These are phyloP conservation scores for Dynastes tityus DNA, from an alignment of 2,888 invertebrate genomes.

Conservation along the genomic window DNA sequence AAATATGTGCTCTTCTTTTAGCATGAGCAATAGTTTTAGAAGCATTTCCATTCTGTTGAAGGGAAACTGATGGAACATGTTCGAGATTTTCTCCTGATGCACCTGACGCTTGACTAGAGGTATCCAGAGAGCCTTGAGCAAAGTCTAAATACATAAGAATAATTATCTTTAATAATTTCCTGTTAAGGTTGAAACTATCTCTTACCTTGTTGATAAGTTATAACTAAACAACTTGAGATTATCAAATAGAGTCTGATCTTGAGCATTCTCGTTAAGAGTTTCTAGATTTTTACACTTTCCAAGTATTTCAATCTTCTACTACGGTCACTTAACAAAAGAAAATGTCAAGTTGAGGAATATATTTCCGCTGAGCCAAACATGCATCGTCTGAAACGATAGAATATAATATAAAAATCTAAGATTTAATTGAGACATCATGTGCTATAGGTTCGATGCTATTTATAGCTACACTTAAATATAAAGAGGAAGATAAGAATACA, in stretches of 20 bases:
- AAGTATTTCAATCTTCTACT: neutral
- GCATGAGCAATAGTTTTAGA: neutral
- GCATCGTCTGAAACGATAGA: constrained; percentile 1
- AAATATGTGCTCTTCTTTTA: constrained; percentile 36
- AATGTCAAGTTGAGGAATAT: neutral
- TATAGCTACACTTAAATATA: no score
- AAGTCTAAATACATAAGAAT: neutral
- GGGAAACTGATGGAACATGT: neutral
- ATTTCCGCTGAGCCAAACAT: neutral
- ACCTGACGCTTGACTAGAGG: neutral
- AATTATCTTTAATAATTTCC: neutral
- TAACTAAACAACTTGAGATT: constrained; percentile 39
- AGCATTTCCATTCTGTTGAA: neutral
- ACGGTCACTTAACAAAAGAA: neutral
- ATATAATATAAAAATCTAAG: neutral
- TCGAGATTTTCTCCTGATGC: neutral
- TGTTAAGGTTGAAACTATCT: neutral
- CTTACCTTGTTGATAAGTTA: constrained; percentile 33
- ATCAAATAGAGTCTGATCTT: constrained; percentile 16
- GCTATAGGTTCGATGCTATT: neutral
- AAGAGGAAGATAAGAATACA: no score
- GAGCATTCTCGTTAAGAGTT: constrained; percentile 28
- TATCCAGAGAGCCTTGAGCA: constrained; percentile 4
- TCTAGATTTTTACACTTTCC: neutral
- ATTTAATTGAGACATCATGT: neutral